Evolutionary conservation across 2,888 invertebrate genomes (phyloP), one percentile per base, ranked within the genome.

Genomic region (Brassicogethes aeneus): DNA sequence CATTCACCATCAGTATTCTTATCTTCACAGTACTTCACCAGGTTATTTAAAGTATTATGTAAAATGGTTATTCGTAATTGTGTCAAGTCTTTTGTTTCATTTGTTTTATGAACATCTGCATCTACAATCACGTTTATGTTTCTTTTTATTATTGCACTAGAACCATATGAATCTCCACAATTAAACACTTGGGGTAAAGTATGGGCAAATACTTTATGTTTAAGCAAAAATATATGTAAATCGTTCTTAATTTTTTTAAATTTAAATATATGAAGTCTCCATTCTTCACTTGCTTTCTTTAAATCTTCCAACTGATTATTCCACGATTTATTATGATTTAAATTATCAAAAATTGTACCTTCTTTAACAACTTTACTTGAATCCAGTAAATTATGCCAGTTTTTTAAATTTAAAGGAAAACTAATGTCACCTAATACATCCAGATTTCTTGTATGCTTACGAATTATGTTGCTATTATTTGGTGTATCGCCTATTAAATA

Each of bases 341-440:
- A 23, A 32, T 53, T 53, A 15, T 55, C 45, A 37, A 61, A 56
- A 43, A 62, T 58, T 39, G 46, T 53, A 15, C 44, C 16, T 3
- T 17, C 10, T 23, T 34, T 3, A 15, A 23, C 15, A 15, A 36
- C 29, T 35, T 43, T 40, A 15, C 37, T 36, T 43, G 16, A 36
- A 41, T 55, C 51, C 37, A 70, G 53, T 46, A 66, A 62, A 46
- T 65, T 68, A 40, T 70, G 66, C 84, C 84, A 85, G 38, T 74
- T 74, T 52, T 72, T 68, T 15, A 72, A 53, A 36, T 69, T 70
- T 41, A 70, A 63, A 7, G 79, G 75, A 62, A 83, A 80, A 66
- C 79, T 80, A 2, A 81, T 64, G 47, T 85, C 85, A 5, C 84
- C 85, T 33, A 70, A 62, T 29, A 60, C 59, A 40, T 67, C 58